Evolutionary conservation across 2,888 invertebrate species (phyloP).

Genomic region (Galerucella pusilla): DNA sequence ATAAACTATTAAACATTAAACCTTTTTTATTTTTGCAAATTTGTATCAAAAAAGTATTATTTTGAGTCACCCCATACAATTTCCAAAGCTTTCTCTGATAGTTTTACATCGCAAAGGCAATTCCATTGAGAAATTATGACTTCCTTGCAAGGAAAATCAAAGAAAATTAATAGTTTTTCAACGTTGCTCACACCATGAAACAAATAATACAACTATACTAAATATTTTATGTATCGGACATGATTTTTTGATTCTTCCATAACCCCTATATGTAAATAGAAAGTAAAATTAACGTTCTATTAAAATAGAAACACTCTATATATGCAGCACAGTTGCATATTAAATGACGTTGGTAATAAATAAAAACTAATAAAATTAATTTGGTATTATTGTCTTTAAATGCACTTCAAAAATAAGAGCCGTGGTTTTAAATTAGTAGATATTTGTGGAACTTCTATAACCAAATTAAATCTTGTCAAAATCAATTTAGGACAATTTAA

Average conservation of each 20-base stretch:
- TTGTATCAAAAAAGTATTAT: too few species aligned
- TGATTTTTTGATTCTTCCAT: neutral
- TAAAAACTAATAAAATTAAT: constrained; percentile 29
- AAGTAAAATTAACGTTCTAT: neutral
- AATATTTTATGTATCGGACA: neutral
- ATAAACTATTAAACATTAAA: too few species aligned
- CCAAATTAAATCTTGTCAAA: constrained; percentile 62
- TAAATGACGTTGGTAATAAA: constrained; percentile 10
- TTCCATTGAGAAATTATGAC: too few species aligned
- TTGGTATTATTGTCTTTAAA: constrained; percentile 40
- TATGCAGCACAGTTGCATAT: neutral
- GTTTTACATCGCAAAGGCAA: too few species aligned
- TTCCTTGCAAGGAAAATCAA: too few species aligned
- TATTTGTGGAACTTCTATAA: constrained; percentile 44
- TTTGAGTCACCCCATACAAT: too few species aligned
- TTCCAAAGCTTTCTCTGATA: too few species aligned
- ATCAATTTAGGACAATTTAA: constrained; percentile 62
- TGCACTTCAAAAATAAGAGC: constrained; percentile 38
- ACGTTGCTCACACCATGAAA: too few species aligned
- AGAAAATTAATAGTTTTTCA: too few species aligned
- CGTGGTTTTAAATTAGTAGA: constrained; percentile 42
- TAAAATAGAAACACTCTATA: neutral
- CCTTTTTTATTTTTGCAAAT: too few species aligned
- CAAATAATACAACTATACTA: too few species aligned
- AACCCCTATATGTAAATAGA: neutral